Conservation (phyloP, 2,888 invertebrate genomes). For the Drosophila pseudotalamancana region DNA sequence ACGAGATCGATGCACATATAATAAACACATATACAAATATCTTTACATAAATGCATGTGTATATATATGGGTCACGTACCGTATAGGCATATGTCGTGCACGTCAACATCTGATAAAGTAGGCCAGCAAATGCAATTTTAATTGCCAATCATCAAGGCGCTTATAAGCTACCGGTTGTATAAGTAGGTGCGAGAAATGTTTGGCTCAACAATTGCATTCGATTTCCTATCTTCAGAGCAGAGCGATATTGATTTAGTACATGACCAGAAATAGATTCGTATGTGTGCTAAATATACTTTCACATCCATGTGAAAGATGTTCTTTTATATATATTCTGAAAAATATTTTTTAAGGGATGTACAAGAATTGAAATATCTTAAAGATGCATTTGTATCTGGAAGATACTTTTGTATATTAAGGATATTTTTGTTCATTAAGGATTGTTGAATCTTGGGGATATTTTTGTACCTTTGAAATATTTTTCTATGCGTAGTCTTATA, state of each 20-base stretch:
- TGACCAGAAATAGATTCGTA: neutral
- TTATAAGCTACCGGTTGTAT: slow-evolving; percentile 35
- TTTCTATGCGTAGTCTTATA: no score
- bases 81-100: slow-evolving; percentile 13
- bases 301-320: no score
- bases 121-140: slow-evolving; percentile 64
- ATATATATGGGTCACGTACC: slow-evolving; percentile 60
- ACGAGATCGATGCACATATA: slow-evolving; percentile 19
- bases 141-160: slow-evolving; percentile 64
- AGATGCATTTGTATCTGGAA: neutral
- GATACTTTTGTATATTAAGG: no score
- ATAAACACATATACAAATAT: neutral
- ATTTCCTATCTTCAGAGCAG: neutral
- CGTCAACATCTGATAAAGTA: slow-evolving; percentile 64
- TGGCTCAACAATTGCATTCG: neutral
- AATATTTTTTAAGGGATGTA: no score
- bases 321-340: no score
- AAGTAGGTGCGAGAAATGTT: slow-evolving; percentile 26
- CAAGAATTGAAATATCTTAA: no score
- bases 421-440: no score
- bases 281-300: neutral
- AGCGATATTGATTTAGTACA: neutral
- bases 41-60: neutral
- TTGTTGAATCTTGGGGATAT: no score
- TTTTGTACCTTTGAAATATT: no score